These are phyloP conservation scores for Crematogaster levior DNA, from an alignment of 2,888 invertebrate genomes.

Conservation along the genomic window DNA sequence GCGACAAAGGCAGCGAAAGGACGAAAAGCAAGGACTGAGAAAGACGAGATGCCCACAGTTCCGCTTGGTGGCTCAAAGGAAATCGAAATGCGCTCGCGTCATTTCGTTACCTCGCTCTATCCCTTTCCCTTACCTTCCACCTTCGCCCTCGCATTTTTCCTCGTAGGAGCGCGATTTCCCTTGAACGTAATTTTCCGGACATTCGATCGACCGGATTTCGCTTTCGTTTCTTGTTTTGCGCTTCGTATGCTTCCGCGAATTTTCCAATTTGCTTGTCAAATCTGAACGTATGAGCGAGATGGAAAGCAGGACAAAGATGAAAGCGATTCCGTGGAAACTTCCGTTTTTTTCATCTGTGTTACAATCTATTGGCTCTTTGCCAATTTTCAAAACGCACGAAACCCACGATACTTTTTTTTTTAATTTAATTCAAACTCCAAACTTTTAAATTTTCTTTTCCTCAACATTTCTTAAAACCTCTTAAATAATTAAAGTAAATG, in stretches of 20 bases:
- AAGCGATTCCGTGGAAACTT: conserved; percentile 2
- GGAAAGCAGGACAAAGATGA: neutral
- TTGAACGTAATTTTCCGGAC: conserved; percentile 72
- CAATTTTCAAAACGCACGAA: neutral
- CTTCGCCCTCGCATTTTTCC: conserved; percentile 28
- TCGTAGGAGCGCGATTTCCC: conserved; percentile 64
- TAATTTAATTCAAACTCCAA: neutral
- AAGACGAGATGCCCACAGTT: conserved; percentile 41
- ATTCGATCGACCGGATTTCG: conserved; percentile 72
- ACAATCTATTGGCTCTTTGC: neutral
- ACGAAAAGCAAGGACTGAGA: neutral
- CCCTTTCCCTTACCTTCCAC: neutral
- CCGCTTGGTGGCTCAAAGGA: conserved; percentile 58
- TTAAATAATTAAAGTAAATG: neutral
- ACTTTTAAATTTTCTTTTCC: neutral
- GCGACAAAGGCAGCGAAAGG: conserved; percentile 55
- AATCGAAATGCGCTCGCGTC: conserved; percentile 71
- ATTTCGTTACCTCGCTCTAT: conserved; percentile 63
- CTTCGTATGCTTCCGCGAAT: conserved; percentile 62
- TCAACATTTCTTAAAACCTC: neutral
- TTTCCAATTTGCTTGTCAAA: conserved; percentile 56
- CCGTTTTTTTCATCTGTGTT: conserved; percentile 8
- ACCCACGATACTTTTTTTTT: neutral
- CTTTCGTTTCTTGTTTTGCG: conserved; percentile 75
- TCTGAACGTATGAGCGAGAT: conserved; percentile 20